phyloP scores from a whole-genome alignment of 2,888 invertebrate genomes.

The Chorisops tibialis region DNA sequence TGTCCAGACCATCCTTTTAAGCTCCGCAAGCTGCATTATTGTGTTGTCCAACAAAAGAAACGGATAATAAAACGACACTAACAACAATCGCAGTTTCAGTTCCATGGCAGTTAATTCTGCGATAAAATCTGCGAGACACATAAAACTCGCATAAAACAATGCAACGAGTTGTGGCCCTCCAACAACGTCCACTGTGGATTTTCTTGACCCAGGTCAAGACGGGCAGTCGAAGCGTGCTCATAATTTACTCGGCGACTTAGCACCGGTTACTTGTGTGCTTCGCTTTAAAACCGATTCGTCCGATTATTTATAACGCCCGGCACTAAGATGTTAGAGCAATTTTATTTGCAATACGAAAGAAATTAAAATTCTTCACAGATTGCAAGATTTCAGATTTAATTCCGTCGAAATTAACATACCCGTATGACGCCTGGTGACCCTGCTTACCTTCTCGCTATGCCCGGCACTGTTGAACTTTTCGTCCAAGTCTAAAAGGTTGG shows the following conservation, averaged over 20 bases:
- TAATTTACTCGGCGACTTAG: constrained; percentile 27
- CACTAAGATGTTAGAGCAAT: no score
- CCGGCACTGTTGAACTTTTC: no score
- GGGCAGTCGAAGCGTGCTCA: constrained; percentile 24
- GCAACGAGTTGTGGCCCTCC: constrained; percentile 25
- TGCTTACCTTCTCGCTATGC: no score
- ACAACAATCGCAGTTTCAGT: constrained; percentile 20
- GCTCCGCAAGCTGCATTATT: constrained; percentile 1
- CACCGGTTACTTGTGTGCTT: constrained; percentile 10
- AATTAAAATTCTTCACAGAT: no score
- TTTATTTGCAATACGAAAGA: no score
- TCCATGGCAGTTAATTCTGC: constrained; percentile 31
- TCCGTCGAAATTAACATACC: no score
- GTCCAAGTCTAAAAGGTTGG: no score
- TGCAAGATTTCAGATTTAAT: no score
- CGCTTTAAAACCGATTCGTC: constrained; percentile 14
- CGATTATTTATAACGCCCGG: no score
- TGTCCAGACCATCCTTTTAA: constrained; percentile 27
- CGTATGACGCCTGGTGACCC: no score
- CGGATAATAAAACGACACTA: constrained; percentile 13
- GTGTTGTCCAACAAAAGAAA: no score
- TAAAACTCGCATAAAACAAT: constrained; percentile 32
- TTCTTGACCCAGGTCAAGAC: constrained; percentile 32
- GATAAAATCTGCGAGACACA: constrained; percentile 33
- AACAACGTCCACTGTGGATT: constrained; percentile 14